Conservation (phyloP, 2,888 invertebrate genomes). For the Chrysomela aeneicollis region DNA sequence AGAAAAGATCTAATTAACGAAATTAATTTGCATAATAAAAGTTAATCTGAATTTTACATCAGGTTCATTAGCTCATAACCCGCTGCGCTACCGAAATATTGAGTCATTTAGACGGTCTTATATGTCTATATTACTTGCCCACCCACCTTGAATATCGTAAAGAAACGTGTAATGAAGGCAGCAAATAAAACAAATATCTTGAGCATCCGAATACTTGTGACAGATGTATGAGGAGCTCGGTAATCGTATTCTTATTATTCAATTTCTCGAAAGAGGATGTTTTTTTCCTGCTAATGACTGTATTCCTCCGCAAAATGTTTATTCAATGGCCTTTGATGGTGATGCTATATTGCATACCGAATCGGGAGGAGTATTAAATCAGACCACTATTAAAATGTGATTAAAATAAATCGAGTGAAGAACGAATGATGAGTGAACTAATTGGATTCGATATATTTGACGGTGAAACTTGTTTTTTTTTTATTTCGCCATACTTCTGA, state of each 20-base stretch:
- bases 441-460: neutral
- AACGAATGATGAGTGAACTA: neutral
- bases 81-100: conserved; percentile 51
- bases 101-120: conserved; percentile 51
- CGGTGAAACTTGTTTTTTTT: neutral
- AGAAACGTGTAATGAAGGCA: conserved; percentile 28
- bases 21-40: conserved; percentile 40
- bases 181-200: conserved; percentile 32
- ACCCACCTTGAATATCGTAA: conserved; percentile 43
- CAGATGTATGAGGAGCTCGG: conserved; percentile 25
- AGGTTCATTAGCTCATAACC: conserved; percentile 40
- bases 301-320: conserved; percentile 9
- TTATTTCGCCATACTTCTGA: neutral
- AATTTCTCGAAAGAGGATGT: conserved; percentile 21
- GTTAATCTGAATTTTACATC: conserved; percentile 38
- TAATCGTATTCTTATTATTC: conserved; percentile 24
- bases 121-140: conserved; percentile 53
- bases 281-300: conserved; percentile 19
- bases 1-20: conserved; percentile 33
- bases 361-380: neutral
- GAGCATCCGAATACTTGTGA: conserved; percentile 30
- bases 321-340: neutral
- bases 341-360: conserved; percentile 9
- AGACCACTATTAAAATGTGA: conserved; percentile 1
- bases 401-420: neutral